Percentiles rank a stretch among this genome's conserved stretches.
Conservation (phyloP, 2,888 invertebrate species). For the Cephalotes varians region DNA sequence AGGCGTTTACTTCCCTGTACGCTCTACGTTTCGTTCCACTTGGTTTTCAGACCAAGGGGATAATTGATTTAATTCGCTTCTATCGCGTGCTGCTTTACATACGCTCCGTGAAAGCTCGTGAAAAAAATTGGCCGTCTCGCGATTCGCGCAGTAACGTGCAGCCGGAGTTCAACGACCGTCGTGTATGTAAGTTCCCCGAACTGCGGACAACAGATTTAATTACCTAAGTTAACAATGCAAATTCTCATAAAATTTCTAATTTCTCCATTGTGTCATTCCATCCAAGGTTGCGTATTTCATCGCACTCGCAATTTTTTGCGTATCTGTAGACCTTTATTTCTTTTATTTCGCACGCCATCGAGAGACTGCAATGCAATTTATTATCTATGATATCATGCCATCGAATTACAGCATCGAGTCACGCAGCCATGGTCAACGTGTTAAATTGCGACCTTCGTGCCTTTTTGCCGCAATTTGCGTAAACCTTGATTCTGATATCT, state of each 20-base stretch:
- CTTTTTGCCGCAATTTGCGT: neutral
- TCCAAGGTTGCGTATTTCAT: neutral
- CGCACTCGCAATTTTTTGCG: neutral
- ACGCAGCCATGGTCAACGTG: conserved; percentile 11
- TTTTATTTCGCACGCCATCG: conserved; percentile 1
- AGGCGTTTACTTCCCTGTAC: neutral
- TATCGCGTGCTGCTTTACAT: conserved; percentile 28
- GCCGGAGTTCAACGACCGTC: conserved; percentile 37
- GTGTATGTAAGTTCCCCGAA: neutral
- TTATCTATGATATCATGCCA: conserved; percentile 19
- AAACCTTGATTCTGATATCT: conserved; percentile 18
- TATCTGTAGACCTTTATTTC: neutral
- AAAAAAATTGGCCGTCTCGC: conserved; percentile 29
- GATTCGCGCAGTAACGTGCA: neutral
- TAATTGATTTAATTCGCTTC: conserved; percentile 48
- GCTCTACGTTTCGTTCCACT: conserved; percentile 52
- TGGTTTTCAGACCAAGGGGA: conserved; percentile 67
- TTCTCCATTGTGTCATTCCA: neutral
- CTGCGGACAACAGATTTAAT: neutral
- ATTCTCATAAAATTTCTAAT: neutral
- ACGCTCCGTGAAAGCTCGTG: conserved; percentile 13
- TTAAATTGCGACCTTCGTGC: conserved; percentile 6
- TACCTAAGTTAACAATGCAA: neutral
- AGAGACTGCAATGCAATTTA: conserved; percentile 11
- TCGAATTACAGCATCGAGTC: conserved; percentile 23